phyloP scores from a whole-genome alignment of 2,797 vertebrate species.

The Odontamblyopus rebecca region DNA sequence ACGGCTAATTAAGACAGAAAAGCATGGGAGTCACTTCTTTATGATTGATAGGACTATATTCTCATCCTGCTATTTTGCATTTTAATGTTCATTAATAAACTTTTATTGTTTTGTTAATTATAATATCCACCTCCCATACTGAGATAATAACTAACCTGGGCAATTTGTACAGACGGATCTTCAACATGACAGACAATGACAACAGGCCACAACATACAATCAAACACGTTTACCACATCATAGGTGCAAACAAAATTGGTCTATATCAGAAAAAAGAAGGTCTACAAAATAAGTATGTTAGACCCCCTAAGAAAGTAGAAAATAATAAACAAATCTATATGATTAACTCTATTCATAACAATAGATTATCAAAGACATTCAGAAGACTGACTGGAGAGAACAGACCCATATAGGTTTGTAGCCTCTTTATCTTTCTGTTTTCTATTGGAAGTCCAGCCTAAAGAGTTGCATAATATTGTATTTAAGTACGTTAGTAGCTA shows the following conservation, averaged over 20 bases:
- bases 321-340: background rate
- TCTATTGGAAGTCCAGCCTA: background rate
- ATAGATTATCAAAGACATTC: background rate
- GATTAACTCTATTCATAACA: background rate
- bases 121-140: conserved; percentile 85
- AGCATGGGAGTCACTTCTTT: conserved; percentile 87
- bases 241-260: background rate
- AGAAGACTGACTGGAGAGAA: background rate
- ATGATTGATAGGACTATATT: conserved; percentile 85
- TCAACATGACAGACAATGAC: conserved; percentile 63
- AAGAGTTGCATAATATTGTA: background rate
- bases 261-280: no score
- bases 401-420: background rate
- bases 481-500: background rate
- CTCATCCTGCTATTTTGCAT: conserved; percentile 92
- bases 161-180: conserved; percentile 71
- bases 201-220: conserved; percentile 34
- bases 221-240: background rate
- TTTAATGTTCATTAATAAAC: conserved; percentile 99
- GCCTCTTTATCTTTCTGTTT: background rate
- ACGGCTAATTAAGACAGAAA: conserved; percentile 98
- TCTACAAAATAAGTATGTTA: background rate
- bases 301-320: background rate
- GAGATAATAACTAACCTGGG: conserved; percentile 79
- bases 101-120: conserved; percentile 99